Evolutionary conservation across 53 echinoderm and acorn worm genomes (phyloP).

Genomic region (Paelopatides confundens): DNA sequence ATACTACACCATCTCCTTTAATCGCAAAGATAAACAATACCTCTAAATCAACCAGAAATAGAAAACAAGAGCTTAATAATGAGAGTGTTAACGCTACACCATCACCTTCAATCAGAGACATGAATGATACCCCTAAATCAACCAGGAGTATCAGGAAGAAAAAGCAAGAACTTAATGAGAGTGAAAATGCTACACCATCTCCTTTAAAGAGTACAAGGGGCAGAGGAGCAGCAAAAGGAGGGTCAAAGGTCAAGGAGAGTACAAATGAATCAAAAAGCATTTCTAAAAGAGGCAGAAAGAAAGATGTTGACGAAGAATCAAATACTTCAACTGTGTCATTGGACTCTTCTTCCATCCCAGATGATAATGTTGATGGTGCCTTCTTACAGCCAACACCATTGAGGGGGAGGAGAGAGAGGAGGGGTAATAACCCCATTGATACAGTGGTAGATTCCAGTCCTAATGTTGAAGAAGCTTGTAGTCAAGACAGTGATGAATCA

Average conservation of each 20-base stretch:
- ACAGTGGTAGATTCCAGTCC: conserved; percentile 1
- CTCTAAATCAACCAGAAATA: background rate
- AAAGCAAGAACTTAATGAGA: background rate
- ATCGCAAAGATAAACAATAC: too few species aligned
- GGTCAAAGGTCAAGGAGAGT: background rate
- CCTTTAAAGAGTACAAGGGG: background rate
- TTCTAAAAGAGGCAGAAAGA: background rate
- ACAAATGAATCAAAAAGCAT: background rate
- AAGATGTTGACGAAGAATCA: background rate
- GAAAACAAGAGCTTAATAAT: too few species aligned
- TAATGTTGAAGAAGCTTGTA: background rate
- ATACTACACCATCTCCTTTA: background rate
- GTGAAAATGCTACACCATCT: background rate
- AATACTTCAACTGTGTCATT: background rate
- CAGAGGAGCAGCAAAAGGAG: background rate
- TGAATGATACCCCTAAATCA: background rate
- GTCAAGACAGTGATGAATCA: conserved; percentile 10
- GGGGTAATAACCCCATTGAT: background rate
- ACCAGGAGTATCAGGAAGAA: background rate
- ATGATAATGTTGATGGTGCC: background rate
- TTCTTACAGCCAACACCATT: conserved; percentile 5
- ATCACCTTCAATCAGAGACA: too few species aligned
- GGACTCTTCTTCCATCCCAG: background rate
- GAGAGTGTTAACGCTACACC: too few species aligned
- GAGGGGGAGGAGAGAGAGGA: background rate